phyloP scores from a whole-genome alignment of 2,888 invertebrate species.

The Ochropacha duplaris region DNA sequence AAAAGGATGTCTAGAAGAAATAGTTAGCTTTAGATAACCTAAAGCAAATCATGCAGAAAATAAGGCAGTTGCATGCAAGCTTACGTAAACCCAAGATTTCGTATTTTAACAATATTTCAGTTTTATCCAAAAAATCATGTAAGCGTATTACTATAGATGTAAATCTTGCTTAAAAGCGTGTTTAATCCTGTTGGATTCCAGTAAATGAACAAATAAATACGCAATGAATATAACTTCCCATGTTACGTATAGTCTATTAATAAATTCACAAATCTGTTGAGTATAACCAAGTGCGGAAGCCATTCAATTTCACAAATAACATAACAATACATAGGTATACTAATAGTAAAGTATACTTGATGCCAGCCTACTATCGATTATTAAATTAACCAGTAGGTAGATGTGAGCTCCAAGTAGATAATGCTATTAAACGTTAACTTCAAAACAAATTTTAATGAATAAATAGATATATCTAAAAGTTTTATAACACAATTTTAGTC shows the following conservation, averaged over 20 bases:
- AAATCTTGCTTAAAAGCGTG: not conserved
- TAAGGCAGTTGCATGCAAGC: no score
- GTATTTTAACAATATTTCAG: no score
- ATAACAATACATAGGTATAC: constrained; percentile 36
- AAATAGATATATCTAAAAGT: not conserved
- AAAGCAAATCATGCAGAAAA: no score
- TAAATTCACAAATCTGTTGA: constrained; percentile 35
- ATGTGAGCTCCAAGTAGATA: not conserved
- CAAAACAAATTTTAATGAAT: not conserved
- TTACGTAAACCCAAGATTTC: no score
- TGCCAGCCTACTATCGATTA: constrained; percentile 41
- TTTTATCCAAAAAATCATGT: no score
- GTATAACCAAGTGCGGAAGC: constrained; percentile 46
- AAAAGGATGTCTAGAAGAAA: no score
- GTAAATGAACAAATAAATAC: constrained; percentile 27
- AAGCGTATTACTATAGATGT: no score
- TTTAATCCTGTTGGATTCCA: not conserved
- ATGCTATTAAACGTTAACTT: no score
- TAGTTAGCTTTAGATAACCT: no score
- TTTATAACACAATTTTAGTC: no score
- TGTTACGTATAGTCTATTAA: constrained; percentile 28
- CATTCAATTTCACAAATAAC: constrained; percentile 57
- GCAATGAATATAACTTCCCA: constrained; percentile 20
- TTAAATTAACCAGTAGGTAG: constrained; percentile 38
- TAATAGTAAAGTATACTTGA: constrained; percentile 25